Base-by-base conservation (phyloP, 2,888 invertebrate species). In the Noctua fimbriata region DNA sequence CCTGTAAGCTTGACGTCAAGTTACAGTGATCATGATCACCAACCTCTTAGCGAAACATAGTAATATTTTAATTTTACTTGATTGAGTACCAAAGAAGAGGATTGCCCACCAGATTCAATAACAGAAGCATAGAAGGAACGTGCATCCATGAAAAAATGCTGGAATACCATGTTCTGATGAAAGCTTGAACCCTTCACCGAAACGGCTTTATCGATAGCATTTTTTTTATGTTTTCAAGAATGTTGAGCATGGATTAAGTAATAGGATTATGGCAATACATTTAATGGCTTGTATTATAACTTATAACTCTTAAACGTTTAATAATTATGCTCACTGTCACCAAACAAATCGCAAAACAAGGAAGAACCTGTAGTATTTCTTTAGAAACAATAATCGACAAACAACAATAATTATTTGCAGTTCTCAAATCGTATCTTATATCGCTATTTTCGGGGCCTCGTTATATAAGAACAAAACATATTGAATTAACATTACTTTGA, bases 401-500 rank as follows among this genome's bases (percentile, higher is more conserved):
- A 63, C 41, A 71, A 28, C 18, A 47, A 52, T 36, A 21, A 2
- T n/a, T 41, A 24, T 58, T 70, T 55, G 16, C n/a, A 14, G 63
- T 32, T 69, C 21, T 14, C 14, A 49, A 49, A 69, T 47, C 6
- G 16, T 69, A 16, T 52, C n/a, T 63, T 18, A 32, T 24, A 36
- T 63, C 75, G 84, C 84, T 36, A 58, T n/a, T 87, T 82, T 73
- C 47, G 60, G 32, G 60, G 87, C 85, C 78, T 52, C 66, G 16
- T 70, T 80, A 70, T 28, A 66, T 77, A 79, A 79, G 66, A 47
- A 76, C 47, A 63, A 66, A 70, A 72, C 52, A 70, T 79, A 82
- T 84, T 78, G 76, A 84, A 82, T 85, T 76, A 87, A 85, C 79
- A 90, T 84, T 85, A 82, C 84, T 86, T 78, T 76, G 69, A 69